Evolutionary conservation across 2,797 vertebrate genomes (phyloP), one percentile per base, ranked within the genome.

Genomic region (Limosa lapponica): DNA sequence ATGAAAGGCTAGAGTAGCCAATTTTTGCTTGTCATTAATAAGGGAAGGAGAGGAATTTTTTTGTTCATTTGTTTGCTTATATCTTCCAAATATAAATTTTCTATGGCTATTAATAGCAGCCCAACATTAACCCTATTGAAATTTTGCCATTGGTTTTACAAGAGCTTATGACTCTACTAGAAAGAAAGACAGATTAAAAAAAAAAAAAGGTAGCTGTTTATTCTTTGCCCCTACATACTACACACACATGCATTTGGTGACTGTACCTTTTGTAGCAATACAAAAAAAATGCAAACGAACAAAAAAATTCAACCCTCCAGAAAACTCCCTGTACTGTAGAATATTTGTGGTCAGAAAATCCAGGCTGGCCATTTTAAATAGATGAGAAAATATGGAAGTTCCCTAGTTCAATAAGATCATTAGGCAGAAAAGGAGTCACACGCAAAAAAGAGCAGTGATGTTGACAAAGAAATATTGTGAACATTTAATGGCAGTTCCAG

Each of bases 401-500:
- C 57, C 1, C 1, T 37, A 51, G 18, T 86, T 75, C 43, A 16
- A 16, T 79, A 75, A 88, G 16, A 72, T 81, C 36, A 88, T 15
- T 39, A 78, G 36, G 39, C n/a, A 89, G 85, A 37, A 95, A 73
- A 79, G 71, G 59, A 65, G 4, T 65, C 64, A 58, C 27, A 62
- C 75, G 36, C 6, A 39, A 73, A 95, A 90, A 86, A 86, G 65
- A 88, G 43, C 93, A 92, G 43, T 32, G 37, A 36, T 93, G 90
- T 62, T 92, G 81, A 94, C 93, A 95, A 93, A 89, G 64, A 95
- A 94, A 92, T 92, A 95, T 78, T 89, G 74, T 90, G 88, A 95
- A 52, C 44, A 74, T 80, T 95, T 96, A 95, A 94, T 90, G 90
- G 90, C 91, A 92, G 94, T 96, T 96, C 81, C 90, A 87, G 88